These are phyloP conservation scores for Helicoverpa assulta DNA, from an alignment of 2,888 invertebrate species.

Conservation along the genomic window DNA sequence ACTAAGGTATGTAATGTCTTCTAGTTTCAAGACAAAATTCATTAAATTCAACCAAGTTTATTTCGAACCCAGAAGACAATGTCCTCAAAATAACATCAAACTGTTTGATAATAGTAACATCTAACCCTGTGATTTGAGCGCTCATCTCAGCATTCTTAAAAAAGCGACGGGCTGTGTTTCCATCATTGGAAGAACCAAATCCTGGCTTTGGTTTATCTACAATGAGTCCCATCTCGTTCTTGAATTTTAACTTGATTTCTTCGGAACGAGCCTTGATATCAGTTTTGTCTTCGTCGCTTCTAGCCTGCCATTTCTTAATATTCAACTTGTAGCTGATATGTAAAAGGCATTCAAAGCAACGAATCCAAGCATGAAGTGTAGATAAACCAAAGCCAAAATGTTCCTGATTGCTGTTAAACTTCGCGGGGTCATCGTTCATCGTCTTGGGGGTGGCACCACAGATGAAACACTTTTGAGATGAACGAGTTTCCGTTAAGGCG, in stretches of 20 bases:
- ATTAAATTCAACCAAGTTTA: neutral
- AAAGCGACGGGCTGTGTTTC: slow-evolving; percentile 46
- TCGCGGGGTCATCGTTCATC: slow-evolving; percentile 19
- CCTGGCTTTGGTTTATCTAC: slow-evolving; percentile 58
- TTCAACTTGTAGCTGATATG: no score
- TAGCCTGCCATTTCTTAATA: no score
- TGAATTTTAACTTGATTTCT: no score
- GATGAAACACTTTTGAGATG: slow-evolving; percentile 35
- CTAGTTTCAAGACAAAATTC: slow-evolving; percentile 25
- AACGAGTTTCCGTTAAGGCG: slow-evolving; percentile 36
- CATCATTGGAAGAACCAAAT: slow-evolving; percentile 59
- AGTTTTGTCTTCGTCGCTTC: no score
- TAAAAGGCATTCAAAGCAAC: no score
- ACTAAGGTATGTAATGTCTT: slow-evolving; percentile 8
- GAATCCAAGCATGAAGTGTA: neutral
- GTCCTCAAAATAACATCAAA: no score
- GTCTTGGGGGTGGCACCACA: slow-evolving; percentile 21
- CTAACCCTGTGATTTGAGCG: no score
- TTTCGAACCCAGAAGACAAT: slow-evolving; percentile 1
- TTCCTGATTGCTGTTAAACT: slow-evolving; percentile 5
- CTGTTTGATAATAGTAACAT: no score
- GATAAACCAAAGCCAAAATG: no score
- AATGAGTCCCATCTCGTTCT: slow-evolving; percentile 45
- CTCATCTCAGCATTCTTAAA: no score
- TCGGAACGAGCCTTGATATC: no score